Conservation (phyloP, 2,888 invertebrate species). For the Tricholauxania praeusta region DNA sequence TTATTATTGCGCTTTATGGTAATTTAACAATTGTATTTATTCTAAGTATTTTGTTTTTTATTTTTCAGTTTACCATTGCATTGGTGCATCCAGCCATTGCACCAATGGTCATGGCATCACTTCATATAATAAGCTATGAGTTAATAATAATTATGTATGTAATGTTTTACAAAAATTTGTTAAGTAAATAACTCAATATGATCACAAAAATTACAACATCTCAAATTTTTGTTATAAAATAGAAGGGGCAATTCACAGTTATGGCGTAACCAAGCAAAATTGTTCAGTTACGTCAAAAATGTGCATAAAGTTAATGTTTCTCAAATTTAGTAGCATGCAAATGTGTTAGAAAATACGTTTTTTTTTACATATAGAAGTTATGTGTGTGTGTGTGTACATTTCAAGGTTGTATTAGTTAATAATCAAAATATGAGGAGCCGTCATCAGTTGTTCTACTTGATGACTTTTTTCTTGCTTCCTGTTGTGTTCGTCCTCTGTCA, state of each 20-base stretch:
- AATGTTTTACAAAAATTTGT: not conserved
- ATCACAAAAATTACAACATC: no score
- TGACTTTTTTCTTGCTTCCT: not conserved
- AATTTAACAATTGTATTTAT: slow-evolving; percentile 6
- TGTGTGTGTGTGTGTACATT: no score
- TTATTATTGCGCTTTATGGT: not conserved
- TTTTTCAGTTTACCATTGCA: slow-evolving; percentile 24
- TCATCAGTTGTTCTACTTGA: not conserved
- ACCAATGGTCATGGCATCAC: slow-evolving; percentile 38
- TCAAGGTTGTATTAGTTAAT: not conserved
- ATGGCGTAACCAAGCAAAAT: no score
- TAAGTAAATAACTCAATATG: no score
- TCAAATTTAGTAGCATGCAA: slow-evolving; percentile 38
- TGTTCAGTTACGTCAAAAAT: not conserved
- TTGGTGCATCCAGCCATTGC: slow-evolving; percentile 45
- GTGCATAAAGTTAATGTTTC: not conserved
- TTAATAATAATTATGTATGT: slow-evolving; percentile 7
- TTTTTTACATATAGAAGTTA: slow-evolving; percentile 3
- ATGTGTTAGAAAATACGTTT: slow-evolving; percentile 14
- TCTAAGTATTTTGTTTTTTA: slow-evolving; percentile 31
- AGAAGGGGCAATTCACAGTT: no score
- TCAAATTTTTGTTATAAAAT: no score
- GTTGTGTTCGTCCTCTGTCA: not conserved
- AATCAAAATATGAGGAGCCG: slow-evolving; percentile 32
- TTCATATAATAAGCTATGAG: not conserved